Evolutionary conservation across 2,888 invertebrate genomes (phyloP).

Genomic region (Netelia melanura): DNA sequence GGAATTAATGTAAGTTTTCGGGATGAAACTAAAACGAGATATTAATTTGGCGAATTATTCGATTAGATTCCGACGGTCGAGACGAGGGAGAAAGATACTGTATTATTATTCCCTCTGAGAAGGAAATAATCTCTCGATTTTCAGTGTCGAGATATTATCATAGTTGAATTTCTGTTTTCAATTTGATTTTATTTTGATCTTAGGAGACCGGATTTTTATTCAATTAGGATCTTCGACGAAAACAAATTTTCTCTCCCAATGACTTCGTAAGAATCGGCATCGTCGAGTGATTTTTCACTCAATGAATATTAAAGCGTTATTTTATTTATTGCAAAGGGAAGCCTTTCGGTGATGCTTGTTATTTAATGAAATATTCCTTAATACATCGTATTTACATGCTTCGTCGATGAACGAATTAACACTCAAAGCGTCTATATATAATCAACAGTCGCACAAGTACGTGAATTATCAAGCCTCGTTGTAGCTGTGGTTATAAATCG

Average conservation of each 20-base stretch:
- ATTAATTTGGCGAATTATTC: conserved; percentile 17
- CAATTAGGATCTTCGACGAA: not conserved
- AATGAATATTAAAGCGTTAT: not conserved
- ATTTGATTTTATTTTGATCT: not conserved
- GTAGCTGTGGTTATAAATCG: conserved; percentile 32
- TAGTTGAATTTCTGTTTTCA: not conserved
- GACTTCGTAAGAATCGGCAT: not conserved
- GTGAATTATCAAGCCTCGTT: not conserved
- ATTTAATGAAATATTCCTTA: not conserved
- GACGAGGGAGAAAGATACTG: not conserved
- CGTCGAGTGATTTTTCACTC: too few relatives aligned
- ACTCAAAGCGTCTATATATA: not conserved
- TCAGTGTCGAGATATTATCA: too few relatives aligned
- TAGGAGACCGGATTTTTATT: not conserved
- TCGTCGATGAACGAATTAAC: not conserved
- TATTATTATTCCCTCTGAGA: too few relatives aligned
- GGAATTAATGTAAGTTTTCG: conserved; percentile 45
- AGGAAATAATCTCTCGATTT: too few relatives aligned
- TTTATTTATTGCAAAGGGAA: not conserved
- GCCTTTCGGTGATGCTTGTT: not conserved
- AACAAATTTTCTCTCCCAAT: not conserved
- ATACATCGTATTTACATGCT: not conserved
- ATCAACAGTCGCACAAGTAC: conserved; percentile 5
- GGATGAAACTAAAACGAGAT: not conserved
- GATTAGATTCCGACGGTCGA: conserved; percentile 44